These are phyloP conservation scores for Homarus americanus DNA, from an alignment of 1,140 invertebrate genomes.

Conservation along the genomic window DNA sequence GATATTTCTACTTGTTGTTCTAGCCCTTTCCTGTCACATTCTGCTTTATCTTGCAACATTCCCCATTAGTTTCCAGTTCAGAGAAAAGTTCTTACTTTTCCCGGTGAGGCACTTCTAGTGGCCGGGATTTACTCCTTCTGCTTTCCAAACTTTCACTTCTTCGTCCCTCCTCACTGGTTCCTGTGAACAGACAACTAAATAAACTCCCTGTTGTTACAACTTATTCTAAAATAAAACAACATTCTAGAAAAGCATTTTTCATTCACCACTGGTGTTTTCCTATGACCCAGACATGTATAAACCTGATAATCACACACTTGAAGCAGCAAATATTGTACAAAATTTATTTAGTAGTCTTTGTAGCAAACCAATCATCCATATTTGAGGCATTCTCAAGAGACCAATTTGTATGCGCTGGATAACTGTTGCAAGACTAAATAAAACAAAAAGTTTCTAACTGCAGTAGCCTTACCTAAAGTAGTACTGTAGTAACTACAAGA, in stretches of 20 bases:
- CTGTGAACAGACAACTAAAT: conserved; percentile 68
- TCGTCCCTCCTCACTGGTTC: conserved; percentile 59
- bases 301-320: conserved; percentile 20
- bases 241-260: conserved; percentile 27
- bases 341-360: conserved; percentile 21
- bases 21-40: no score
- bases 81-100: conserved; percentile 60
- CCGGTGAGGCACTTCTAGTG: conserved; percentile 57
- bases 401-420: conserved; percentile 14
- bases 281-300: background rate
- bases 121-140: conserved; percentile 63
- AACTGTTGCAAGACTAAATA: background rate
- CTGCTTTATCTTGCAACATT: no score
- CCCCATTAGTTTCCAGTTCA: no score
- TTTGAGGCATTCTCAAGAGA: conserved; percentile 47
- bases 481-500: background rate
- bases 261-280: conserved; percentile 4
- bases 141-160: conserved; percentile 65
- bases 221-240: conserved; percentile 4
- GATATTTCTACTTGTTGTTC: no score
- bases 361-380: conserved; percentile 35
- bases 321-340: conserved; percentile 26
- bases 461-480: background rate
- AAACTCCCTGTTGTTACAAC: background rate
- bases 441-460: background rate